Base-by-base conservation (phyloP, 1,140 invertebrate genomes). In the Temnothorax curvispinosus region DNA sequence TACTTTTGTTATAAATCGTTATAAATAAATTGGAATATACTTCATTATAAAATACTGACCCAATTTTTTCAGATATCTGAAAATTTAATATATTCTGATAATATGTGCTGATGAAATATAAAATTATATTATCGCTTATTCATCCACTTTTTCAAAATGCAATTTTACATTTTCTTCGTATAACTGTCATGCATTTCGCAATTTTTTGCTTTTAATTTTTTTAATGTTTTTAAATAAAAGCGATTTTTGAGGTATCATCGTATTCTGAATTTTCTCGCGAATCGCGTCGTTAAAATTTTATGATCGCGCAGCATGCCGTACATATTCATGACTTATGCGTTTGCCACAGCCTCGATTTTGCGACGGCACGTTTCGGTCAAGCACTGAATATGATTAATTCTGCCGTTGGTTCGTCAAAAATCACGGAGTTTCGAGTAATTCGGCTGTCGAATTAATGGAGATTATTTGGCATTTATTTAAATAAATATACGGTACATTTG, bases 291-390 rank as follows among this genome's bases (percentile, higher is more conserved):
- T 47, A 84, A 84, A 84, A 84, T 84, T 84, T 74, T 75, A 84
- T 84, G 38, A 74, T 75, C 38, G 47, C 65, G 64, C 50, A 9
- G 27, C 67, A 54, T 60, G 41, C 54, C n/a, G 80, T 84, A 84
- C 80, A 84, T 84, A 84, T 84, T 84, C 80, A 84, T 84, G 80
- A 74, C 69, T 84, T 84, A 84, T 60, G 80, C 80, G 80, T 82
- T 74, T 47, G 27, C 52, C 41, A 38, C 41, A 54, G 80, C 52
- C 38, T 74, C 80, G 32, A 74, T 84, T 81, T 84, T 84, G 80
- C 80, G 41, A 75, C 69, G 69, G 38, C 69, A 84, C 69, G 80
- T 84, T 84, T 75, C 80, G 54, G 69, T 75, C 80, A 75, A 84
- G 80, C 80, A 84, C 41, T n/a, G 69, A 60, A 60, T 75, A 11